Conservation (phyloP, 2,797 vertebrate species). For the Yasuhikotakia modesta region DNA sequence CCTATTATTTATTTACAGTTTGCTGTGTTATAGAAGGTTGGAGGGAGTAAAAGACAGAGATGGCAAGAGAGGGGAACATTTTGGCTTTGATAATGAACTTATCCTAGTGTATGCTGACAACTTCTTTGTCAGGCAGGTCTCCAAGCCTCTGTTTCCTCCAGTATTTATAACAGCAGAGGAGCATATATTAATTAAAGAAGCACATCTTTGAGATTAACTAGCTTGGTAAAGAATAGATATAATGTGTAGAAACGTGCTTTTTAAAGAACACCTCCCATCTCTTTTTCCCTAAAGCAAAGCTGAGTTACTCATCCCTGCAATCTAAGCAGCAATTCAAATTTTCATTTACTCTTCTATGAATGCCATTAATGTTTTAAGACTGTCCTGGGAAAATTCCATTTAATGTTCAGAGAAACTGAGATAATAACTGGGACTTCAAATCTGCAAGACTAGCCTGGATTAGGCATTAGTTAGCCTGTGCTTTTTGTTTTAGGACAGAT, state of each 20-base stretch:
- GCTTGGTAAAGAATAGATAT: conserved; percentile 65
- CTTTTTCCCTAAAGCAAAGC: conserved; percentile 44
- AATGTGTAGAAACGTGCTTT: conserved; percentile 61
- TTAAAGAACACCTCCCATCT: conserved; percentile 48
- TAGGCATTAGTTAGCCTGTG: neutral
- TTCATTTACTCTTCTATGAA: conserved; percentile 42
- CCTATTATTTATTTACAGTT: conserved; percentile 49
- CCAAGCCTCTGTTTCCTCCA: conserved; percentile 49
- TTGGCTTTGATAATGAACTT: conserved; percentile 49
- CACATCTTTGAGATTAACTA: conserved; percentile 69
- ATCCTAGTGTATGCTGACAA: conserved; percentile 51
- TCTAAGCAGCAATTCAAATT: conserved; percentile 39
- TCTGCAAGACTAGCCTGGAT: neutral
- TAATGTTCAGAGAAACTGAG: conserved; percentile 35
- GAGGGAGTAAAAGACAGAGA: conserved; percentile 36
- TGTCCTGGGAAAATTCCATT: conserved; percentile 35
- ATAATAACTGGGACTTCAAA: conserved; percentile 25
- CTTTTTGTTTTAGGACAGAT: too few species aligned
- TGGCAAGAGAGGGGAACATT: conserved; percentile 38
- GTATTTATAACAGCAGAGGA: conserved; percentile 61
- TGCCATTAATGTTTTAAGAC: conserved; percentile 45
- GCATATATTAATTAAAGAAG: conserved; percentile 70
- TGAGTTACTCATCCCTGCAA: conserved; percentile 14
- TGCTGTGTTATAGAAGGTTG: conserved; percentile 11
- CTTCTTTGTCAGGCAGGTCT: conserved; percentile 45